Evolutionary conservation across 2,797 vertebrate species (phyloP).

Genomic region (Scarus forsteni): DNA sequence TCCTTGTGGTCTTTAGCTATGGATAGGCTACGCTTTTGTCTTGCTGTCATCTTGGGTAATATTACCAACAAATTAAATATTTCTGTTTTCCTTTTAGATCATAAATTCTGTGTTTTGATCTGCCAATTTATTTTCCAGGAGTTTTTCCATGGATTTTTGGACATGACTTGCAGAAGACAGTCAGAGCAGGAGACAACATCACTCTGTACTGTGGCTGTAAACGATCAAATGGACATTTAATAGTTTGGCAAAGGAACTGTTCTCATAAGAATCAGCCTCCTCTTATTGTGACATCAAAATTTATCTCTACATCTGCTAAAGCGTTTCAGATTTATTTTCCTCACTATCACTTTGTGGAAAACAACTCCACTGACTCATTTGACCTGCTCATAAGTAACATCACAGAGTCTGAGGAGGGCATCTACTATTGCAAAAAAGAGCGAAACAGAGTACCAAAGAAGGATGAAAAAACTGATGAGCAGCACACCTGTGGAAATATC

Average conservation of each 20-base stretch:
- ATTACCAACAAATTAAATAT: neutral
- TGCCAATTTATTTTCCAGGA: neutral
- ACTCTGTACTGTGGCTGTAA: slow-evolving; percentile 45
- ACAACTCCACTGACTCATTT: neutral
- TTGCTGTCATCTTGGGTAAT: neutral
- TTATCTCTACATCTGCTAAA: neutral
- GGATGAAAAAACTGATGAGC: neutral
- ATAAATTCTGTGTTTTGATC: neutral
- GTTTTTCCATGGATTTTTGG: neutral
- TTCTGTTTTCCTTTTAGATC: neutral
- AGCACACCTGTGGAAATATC: slow-evolving; percentile 19
- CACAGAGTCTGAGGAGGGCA: slow-evolving; percentile 41
- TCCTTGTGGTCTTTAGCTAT: neutral
- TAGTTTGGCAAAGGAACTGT: slow-evolving; percentile 55
- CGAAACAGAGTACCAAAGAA: accelerated
- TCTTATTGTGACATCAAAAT: slow-evolving; percentile 15
- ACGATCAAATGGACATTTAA: neutral
- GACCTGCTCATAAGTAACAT: slow-evolving; percentile 50
- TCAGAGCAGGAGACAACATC: slow-evolving; percentile 37
- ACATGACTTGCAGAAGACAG: slow-evolving; percentile 7
- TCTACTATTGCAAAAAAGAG: slow-evolving; percentile 59
- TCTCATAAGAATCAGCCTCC: slow-evolving; percentile 49
- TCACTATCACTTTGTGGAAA: slow-evolving; percentile 6
- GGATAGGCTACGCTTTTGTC: neutral
- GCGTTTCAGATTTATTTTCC: neutral